These are phyloP conservation scores for Cirrhinus mrigala DNA, from an alignment of 2,797 vertebrate genomes.

Conservation along the genomic window DNA sequence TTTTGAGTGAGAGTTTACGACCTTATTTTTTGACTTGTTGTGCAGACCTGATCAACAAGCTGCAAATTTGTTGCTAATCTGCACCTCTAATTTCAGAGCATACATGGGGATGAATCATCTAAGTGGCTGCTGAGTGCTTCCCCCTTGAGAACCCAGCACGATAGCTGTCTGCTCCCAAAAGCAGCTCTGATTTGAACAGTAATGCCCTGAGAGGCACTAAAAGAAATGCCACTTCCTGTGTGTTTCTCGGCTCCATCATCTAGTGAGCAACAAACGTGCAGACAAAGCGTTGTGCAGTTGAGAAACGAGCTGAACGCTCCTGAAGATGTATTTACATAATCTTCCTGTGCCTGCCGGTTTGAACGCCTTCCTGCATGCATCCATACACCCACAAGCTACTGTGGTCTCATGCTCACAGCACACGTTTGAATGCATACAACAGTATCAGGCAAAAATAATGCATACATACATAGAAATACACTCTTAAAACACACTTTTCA, in stretches of 20 bases:
- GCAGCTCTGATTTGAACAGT: slow-evolving; percentile 12
- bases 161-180: slow-evolving; percentile 40
- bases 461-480: neutral
- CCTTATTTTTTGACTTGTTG: neutral
- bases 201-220: slow-evolving; percentile 11
- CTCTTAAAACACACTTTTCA: neutral
- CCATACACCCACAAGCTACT: slow-evolving; percentile 37
- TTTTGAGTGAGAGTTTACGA: neutral
- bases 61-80: slow-evolving; percentile 12
- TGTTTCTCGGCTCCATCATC: neutral
- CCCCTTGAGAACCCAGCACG: slow-evolving; percentile 50
- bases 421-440: neutral
- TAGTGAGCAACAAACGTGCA: slow-evolving; percentile 1
- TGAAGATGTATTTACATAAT: slow-evolving; percentile 58
- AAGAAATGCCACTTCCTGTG: slow-evolving; percentile 24
- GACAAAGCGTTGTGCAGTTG: neutral
- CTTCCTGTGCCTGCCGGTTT: slow-evolving; percentile 23
- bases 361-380: slow-evolving; percentile 27
- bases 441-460: neutral
- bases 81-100: slow-evolving; percentile 22
- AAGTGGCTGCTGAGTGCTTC: slow-evolving; percentile 60
- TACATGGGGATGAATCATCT: slow-evolving; percentile 63
- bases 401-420: neutral
- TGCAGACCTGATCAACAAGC: slow-evolving; percentile 15
- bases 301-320: slow-evolving; percentile 24